Conservation (phyloP, 2,888 invertebrate genomes). For the Tineola bisselliella region DNA sequence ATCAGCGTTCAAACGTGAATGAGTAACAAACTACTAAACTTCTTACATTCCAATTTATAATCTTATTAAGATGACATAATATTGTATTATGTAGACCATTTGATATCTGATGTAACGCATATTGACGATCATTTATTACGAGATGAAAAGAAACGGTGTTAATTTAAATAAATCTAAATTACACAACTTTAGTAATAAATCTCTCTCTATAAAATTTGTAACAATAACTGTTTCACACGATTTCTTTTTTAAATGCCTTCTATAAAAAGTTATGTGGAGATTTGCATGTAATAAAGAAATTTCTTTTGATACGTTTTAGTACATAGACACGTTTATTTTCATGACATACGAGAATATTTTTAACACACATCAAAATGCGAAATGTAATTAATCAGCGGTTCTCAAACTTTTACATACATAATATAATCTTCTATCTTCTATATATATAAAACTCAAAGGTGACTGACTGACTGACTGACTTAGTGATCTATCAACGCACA, state of each 20-base stretch:
- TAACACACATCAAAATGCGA: too few species aligned
- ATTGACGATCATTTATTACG: neutral
- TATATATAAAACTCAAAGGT: too few species aligned
- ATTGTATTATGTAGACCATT: neutral
- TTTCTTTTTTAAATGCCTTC: neutral
- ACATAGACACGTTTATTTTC: too few species aligned
- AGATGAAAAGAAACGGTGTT: neutral
- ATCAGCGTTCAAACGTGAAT: too few species aligned
- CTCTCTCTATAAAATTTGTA: neutral
- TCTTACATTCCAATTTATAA: too few species aligned
- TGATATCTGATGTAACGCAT: neutral
- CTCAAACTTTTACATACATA: too few species aligned
- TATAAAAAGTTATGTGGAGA: neutral
- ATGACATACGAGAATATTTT: too few species aligned
- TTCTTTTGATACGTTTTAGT: neutral
- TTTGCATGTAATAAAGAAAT: neutral
- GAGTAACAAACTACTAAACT: too few species aligned
- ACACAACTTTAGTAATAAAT: neutral
- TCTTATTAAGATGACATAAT: neutral
- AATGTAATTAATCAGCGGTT: too few species aligned
- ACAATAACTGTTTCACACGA: neutral
- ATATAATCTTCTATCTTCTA: too few species aligned
- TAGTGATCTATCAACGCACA: too few species aligned
- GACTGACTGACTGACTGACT: too few species aligned
- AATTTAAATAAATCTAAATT: neutral